Base-by-base conservation (phyloP, 2,113 vertebrate species). In the Cathartes aura region DNA sequence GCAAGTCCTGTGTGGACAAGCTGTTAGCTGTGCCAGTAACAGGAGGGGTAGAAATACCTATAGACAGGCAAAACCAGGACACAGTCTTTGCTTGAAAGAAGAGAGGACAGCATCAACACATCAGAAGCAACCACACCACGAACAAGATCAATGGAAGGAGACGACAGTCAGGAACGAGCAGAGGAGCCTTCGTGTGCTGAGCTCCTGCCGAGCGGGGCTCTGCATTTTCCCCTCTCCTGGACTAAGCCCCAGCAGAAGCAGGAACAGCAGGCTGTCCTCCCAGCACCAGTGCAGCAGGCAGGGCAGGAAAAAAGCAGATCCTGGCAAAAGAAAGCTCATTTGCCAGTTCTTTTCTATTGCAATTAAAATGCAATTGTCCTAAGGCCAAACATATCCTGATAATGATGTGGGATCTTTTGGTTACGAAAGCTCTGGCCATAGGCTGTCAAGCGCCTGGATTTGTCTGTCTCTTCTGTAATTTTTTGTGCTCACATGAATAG, bases 351-450 rank as follows among this genome's bases (percentile, higher is more conserved):
- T 66, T 94, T 62, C 40, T 68, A 15, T 62, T 80, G 52, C 82
- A 93, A 73, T 93, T 89, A 89, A 92, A 82, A 87, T 66, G 36
- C 53, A 75, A 6, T 19, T 20, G 45, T 90, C 62, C 63, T 58
- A 15, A 18, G 7, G 64, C 66, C 82, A 82, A 48, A 68, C 6
- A 3, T 40, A 58, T 21, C 50, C 81, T 22, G 27, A 17, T 75
- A 76, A 93, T 5, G 38, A 66, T 8, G 66, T 85, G 62, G 36
- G 70, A 70, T 79, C 43, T 84, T 85, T 55, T 0, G 4, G 22
- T 55, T 82, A 22, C 4, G 15, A 71, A 79, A 88, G 42, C 56
- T 84, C 56, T 68, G 88, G 36, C 42, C 52, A 24, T 23, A 34
- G 73, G 60, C 89, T 93, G 26, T 36, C 42, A 50, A 26, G 34